These are phyloP conservation scores for Asobara japonica DNA, from an alignment of 1,140 invertebrate species.

Conservation along the genomic window DNA sequence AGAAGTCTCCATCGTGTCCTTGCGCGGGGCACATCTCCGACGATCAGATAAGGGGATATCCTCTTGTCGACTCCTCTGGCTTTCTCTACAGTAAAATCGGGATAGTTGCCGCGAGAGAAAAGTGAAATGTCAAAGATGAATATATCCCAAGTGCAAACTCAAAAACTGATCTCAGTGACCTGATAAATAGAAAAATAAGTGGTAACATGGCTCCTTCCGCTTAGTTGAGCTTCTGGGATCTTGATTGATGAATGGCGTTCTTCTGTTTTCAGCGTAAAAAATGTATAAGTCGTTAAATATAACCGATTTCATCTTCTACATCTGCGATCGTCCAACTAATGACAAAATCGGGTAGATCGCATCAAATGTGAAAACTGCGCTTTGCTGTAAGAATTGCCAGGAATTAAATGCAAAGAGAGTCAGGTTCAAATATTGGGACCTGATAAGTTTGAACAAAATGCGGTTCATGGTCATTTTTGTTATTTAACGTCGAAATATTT, in stretches of 20 bases:
- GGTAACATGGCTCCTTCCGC: background rate
- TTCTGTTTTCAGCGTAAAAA: background rate
- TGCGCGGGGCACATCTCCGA: background rate
- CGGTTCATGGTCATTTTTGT: no score
- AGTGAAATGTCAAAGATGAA: slow-evolving; percentile 29
- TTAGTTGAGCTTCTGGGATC: background rate
- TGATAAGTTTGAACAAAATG: no score
- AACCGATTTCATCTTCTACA: no score
- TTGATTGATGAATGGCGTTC: background rate
- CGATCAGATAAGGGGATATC: slow-evolving; percentile 26
- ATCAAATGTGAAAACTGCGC: no score
- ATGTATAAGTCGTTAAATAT: no score
- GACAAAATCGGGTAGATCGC: no score
- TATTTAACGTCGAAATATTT: no score
- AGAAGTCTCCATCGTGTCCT: slow-evolving; percentile 7
- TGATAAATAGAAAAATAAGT: slow-evolving; percentile 7
- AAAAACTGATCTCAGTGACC: background rate
- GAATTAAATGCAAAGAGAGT: no score
- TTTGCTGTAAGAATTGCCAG: no score
- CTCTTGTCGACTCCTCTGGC: background rate
- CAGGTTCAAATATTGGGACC: no score
- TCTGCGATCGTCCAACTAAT: no score
- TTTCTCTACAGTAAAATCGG: slow-evolving; percentile 29
- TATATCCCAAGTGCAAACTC: background rate
- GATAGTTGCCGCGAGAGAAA: slow-evolving; percentile 20